A percentile compares a stretch with the other conserved stretches of the same genome.
These are phyloP conservation scores for Gobio occitaniae DNA, from an alignment of 2,797 vertebrate species.

Conservation along the genomic window DNA sequence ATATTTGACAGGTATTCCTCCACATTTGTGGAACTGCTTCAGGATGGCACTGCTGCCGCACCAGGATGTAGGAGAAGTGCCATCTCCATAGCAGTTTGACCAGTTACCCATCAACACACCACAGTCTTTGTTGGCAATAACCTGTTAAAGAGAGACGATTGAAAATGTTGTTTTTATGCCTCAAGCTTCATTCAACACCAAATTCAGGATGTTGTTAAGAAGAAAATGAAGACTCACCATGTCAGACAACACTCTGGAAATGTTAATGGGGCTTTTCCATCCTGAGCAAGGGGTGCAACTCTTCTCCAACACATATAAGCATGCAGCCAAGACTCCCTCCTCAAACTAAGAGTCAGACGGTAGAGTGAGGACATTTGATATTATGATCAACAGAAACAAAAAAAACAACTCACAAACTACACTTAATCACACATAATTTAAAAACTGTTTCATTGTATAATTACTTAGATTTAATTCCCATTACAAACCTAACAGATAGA, in stretches of 20 bases:
- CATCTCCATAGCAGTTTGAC: constrained; percentile 82
- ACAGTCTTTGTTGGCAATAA: constrained; percentile 84
- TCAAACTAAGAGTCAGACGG: constrained; percentile 76
- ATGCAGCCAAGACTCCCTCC: constrained; percentile 79
- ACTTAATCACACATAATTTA: too few species aligned
- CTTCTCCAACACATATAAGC: constrained; percentile 83
- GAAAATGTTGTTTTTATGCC: too few species aligned
- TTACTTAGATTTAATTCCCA: too few species aligned
- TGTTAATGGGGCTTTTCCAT: constrained; percentile 82
- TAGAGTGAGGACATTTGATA: not conserved
- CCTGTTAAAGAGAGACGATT: constrained; percentile 66
- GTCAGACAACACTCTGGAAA: constrained; percentile 84
- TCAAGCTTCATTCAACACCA: not conserved
- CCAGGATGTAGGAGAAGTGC: constrained; percentile 85
- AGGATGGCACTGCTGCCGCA: constrained; percentile 89
- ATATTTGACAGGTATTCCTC: constrained; percentile 79
- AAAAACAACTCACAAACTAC: too few species aligned
- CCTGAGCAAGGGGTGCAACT: constrained; percentile 78
- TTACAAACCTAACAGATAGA: too few species aligned
- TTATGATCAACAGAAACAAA: not conserved
- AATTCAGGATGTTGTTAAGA: not conserved
- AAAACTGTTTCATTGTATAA: too few species aligned
- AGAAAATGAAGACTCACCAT: constrained; percentile 77
- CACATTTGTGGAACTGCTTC: constrained; percentile 74
- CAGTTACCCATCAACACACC: constrained; percentile 89